These are phyloP conservation scores for Eupristina koningsbergeri DNA, from an alignment of 1,140 invertebrate genomes.

Conservation along the genomic window DNA sequence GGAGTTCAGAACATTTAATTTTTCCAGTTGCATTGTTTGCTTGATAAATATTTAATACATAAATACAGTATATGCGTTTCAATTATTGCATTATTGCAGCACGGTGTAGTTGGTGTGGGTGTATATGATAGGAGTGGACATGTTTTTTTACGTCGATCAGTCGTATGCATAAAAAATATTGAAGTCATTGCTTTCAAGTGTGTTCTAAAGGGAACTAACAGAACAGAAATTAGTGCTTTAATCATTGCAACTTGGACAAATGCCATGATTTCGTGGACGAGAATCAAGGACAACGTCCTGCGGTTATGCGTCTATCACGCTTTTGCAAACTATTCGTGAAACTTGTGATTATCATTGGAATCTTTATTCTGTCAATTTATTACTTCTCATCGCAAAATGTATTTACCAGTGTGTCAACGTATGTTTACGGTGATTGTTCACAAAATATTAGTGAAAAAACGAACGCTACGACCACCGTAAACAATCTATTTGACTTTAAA, in stretches of 20 bases:
- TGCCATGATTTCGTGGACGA: constrained; percentile 29
- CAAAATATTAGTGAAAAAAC: constrained; percentile 49
- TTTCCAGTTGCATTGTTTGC: too few species aligned
- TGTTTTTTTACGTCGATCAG: background rate
- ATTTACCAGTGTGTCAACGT: background rate
- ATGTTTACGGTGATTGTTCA: background rate
- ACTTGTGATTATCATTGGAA: background rate
- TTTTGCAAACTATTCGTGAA: constrained; percentile 33
- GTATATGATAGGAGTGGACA: background rate
- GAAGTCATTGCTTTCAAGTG: background rate
- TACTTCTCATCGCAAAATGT: background rate
- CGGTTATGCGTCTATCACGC: constrained; percentile 47
- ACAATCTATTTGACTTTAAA: background rate
- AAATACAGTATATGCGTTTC: too few species aligned
- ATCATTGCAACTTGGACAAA: background rate
- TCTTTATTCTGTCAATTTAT: constrained; percentile 10
- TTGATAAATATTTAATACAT: too few species aligned
- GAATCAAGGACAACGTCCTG: background rate
- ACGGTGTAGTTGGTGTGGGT: background rate
- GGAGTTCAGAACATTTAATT: background rate
- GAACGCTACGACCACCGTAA: constrained; percentile 42
- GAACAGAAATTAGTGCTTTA: background rate
- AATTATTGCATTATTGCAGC: background rate
- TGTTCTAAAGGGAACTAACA: background rate
- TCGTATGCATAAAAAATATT: background rate